Evolutionary conservation across 2,888 invertebrate genomes (phyloP), one percentile per base, ranked within the genome.

Genomic region (Philopedon plagiatum): DNA sequence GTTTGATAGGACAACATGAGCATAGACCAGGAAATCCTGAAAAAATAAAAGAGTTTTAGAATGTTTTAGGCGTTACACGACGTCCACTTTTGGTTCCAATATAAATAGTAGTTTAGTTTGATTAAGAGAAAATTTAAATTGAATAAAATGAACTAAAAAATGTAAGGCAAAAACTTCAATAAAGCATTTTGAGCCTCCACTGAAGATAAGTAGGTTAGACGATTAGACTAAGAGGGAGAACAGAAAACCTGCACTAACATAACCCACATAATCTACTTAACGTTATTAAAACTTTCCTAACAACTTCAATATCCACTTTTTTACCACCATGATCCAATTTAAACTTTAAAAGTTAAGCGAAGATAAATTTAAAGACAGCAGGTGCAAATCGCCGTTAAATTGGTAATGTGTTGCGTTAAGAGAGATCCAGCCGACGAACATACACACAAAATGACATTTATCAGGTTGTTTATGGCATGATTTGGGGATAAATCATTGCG

Each of bases 1-100:
- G 89, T 80, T 91, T 91, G 75, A 92, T 90, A 5, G 94, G 93
- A 81, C 94, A 94, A 83, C 94, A 94, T 0, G 94, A 93, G 82
- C 94, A 94, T 0, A 94, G 88, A 0, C 92, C 91, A 13, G 94
- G 91, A 86, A 94, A 93, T 75, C 92, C 93, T 91, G 88, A 71
- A 84, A 84, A 29, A 71, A 39, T n/a, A n/a, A n/a, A n/a, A n/a
- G n/a, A n/a, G n/a, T n/a, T n/a, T n/a, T n/a, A n/a, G n/a, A n/a
- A n/a, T n/a, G n/a, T n/a, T n/a, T n/a, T n/a, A n/a, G n/a, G n/a
- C n/a, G n/a, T n/a, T n/a, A n/a, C n/a, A n/a, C n/a, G n/a, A n/a
- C n/a, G n/a, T n/a, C n/a, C n/a, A n/a, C n/a, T n/a, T n/a, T n/a
- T n/a, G n/a, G n/a, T n/a, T n/a, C n/a, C n/a, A n/a, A n/a, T n/a